Percentiles rank a stretch among this genome's conserved stretches.
These are phyloP conservation scores for Schizothorax lantsangensis DNA, from an alignment of 2,797 vertebrate genomes.

Conservation along the genomic window DNA sequence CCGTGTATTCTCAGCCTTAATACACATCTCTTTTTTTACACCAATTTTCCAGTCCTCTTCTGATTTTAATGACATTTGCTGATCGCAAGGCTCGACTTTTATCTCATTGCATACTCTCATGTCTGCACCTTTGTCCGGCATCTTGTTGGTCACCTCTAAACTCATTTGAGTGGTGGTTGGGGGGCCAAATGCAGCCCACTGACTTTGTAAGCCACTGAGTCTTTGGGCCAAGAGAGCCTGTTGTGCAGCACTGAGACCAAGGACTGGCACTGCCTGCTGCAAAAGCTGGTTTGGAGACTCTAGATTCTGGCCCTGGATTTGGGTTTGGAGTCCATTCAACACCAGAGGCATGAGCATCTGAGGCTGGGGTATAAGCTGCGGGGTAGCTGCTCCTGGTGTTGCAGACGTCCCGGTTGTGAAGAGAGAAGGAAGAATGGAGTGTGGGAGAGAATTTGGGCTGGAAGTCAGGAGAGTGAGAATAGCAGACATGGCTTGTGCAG, in stretches of 20 bases:
- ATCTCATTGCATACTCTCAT: slow-evolving; percentile 34
- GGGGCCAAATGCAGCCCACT: slow-evolving; percentile 75
- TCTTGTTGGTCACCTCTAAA: slow-evolving; percentile 64
- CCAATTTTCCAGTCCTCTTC: slow-evolving; percentile 36
- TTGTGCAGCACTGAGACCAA: slow-evolving; percentile 80
- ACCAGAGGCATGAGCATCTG: slow-evolving; percentile 85
- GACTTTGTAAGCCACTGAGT: slow-evolving; percentile 79
- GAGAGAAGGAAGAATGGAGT: slow-evolving; percentile 78
- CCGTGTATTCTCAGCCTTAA: slow-evolving; percentile 60
- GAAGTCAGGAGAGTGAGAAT: slow-evolving; percentile 84
- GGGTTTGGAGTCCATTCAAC: slow-evolving; percentile 79
- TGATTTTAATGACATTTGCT: slow-evolving; percentile 44
- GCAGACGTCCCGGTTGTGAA: slow-evolving; percentile 71
- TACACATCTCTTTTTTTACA: slow-evolving; percentile 27
- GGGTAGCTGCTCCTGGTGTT: slow-evolving; percentile 68
- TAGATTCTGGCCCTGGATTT: slow-evolving; percentile 72
- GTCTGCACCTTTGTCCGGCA: slow-evolving; percentile 33
- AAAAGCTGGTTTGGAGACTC: slow-evolving; percentile 79
- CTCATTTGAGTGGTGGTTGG: slow-evolving; percentile 62
- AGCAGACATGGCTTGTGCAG: slow-evolving; percentile 82
- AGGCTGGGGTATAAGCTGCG: slow-evolving; percentile 81
- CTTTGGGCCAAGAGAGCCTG: slow-evolving; percentile 84
- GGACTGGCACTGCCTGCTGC: slow-evolving; percentile 80
- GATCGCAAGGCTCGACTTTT: slow-evolving; percentile 48
- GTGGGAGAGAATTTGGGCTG: slow-evolving; percentile 75